Base-by-base conservation (phyloP, 1,140 invertebrate species). In the Anadara kagoshimensis region DNA sequence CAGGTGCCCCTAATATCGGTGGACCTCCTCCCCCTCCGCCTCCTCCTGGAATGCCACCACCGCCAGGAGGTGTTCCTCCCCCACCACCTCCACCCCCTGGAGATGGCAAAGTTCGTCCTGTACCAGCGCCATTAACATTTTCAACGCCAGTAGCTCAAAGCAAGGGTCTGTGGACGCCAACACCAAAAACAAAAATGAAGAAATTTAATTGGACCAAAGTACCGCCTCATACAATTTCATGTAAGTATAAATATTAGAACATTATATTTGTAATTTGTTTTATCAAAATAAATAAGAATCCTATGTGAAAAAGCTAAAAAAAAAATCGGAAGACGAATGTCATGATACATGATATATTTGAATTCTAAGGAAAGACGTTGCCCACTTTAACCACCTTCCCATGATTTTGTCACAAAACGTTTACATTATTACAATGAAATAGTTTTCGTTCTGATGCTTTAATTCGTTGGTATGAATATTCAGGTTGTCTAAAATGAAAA, bases 201-300 rank as follows among this genome's bases (percentile, higher is more conserved):
- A 84, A 83, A 44, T 83, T 88, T 61, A 87, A 89, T 69, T 88
- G 86, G 88, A 79, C 83, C 41, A 88, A 89, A 67, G 76, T 89
- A 5, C 81, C 87, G 22, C 56, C 75, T 10, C 79, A 80, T 64
- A 68, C 73, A 12, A 66, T 84, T 12, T 72, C 74, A 56, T 77
- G 85, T 85, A 83, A 79, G 70, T 80, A 18, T 41, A n/a, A 0
- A n/a, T 24, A 44, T 20, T 16, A 11, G n/a, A n/a, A n/a, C n/a
- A n/a, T n/a, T n/a, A n/a, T n/a, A n/a, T n/a, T n/a, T n/a, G n/a
- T n/a, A n/a, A n/a, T n/a, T n/a, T n/a, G n/a, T n/a, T n/a, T n/a
- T n/a, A n/a, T n/a, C n/a, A n/a, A n/a, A n/a, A n/a, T n/a, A n/a
- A n/a, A n/a, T n/a, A n/a, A n/a, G n/a, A n/a, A n/a, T n/a, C n/a